A percentile compares a stretch with the other conserved stretches of the same genome.
Evolutionary conservation across 2,113 vertebrate genomes (phyloP).

Genomic region (Oncorhynchus tshawytscha): DNA sequence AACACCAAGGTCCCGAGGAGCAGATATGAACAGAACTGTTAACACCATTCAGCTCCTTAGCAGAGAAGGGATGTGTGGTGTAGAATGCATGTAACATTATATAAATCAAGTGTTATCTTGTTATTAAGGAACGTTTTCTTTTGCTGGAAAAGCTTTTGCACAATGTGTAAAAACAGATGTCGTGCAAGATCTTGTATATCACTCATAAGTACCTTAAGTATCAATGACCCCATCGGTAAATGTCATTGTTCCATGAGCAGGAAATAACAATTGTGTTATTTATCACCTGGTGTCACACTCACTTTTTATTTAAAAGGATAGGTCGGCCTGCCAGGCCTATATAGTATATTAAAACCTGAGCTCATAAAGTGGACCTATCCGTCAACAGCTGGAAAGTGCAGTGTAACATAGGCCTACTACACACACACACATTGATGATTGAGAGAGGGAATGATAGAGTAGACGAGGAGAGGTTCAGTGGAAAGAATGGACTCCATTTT

Average conservation of each 20-base stretch:
- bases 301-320: background rate
- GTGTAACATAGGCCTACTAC: constrained; percentile 33
- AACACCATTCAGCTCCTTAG: too few species aligned
- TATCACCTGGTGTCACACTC: constrained; percentile 20
- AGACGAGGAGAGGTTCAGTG: constrained; percentile 41
- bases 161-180: background rate
- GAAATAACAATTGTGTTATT: constrained; percentile 33
- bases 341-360: constrained; percentile 18
- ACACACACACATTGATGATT: background rate
- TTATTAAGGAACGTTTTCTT: background rate
- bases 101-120: background rate
- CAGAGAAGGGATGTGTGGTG: too few species aligned
- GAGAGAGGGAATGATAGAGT: constrained; percentile 31
- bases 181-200: background rate
- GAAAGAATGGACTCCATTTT: constrained; percentile 73
- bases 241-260: background rate
- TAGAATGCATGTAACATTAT: too few species aligned
- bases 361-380: background rate
- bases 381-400: constrained; percentile 51
- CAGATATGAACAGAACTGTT: background rate
- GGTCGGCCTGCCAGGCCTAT: background rate
- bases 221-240: constrained; percentile 6
- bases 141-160: background rate
- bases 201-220: background rate
- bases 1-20: background rate